Percentiles rank a stretch among this genome's conserved stretches.
Evolutionary conservation across 2,113 vertebrate species (phyloP).

Genomic region (Noturus placidus): DNA sequence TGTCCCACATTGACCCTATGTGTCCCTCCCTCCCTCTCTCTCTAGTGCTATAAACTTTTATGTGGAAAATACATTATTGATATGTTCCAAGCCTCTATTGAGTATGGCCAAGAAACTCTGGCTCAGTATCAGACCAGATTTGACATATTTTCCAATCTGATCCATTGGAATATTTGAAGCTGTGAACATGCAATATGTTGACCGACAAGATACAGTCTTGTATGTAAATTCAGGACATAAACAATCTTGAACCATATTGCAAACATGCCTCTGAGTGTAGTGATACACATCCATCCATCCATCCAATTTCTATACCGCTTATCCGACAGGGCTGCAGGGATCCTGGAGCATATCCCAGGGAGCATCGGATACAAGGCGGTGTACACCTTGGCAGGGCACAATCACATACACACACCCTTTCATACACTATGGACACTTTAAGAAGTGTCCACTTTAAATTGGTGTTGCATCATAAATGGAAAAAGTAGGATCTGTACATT

Average conservation of each 20-base stretch:
- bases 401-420: too few relatives aligned
- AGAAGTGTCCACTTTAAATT: too few relatives aligned
- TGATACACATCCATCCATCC: background rate
- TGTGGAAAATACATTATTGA: conserved; percentile 22
- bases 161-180: background rate
- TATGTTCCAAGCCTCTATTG: background rate
- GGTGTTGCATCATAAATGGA: background rate
- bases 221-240: background rate
- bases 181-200: background rate
- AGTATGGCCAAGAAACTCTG: conserved; percentile 4
- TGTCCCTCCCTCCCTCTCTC: conserved; percentile 37
- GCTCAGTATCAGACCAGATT: conserved; percentile 6
- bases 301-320: too few relatives aligned
- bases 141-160: conserved; percentile 15
- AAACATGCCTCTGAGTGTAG: background rate
- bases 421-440: too few relatives aligned
- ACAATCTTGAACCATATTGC: background rate
- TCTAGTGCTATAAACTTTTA: conserved; percentile 16
- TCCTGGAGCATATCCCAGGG: too few relatives aligned
- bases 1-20: conserved; percentile 43
- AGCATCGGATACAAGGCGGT: too few relatives aligned
- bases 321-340: too few relatives aligned
- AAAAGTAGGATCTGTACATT: background rate
- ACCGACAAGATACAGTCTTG: background rate
- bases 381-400: too few relatives aligned